phyloP scores from a whole-genome alignment of 2,797 vertebrate species.

The Coluber constrictor region DNA sequence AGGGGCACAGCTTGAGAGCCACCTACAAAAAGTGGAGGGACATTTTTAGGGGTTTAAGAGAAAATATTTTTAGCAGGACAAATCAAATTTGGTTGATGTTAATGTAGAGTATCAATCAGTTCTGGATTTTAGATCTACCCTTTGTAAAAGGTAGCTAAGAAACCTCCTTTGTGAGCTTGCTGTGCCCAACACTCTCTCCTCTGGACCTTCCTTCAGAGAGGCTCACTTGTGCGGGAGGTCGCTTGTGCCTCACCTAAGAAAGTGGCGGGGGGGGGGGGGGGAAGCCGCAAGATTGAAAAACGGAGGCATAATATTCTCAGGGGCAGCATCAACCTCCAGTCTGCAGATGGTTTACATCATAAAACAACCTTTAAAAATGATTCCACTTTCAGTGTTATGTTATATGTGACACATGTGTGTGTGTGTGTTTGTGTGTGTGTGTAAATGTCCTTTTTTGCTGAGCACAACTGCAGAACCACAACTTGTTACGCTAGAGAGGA shows the following conservation, averaged over 20 bases:
- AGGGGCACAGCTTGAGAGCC: background rate
- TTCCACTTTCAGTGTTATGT: background rate
- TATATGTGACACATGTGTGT: background rate
- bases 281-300: background rate
- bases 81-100: background rate
- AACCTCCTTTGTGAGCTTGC: background rate
- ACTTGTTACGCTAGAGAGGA: background rate
- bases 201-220: background rate
- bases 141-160: background rate
- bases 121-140: too few species aligned
- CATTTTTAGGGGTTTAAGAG: background rate
- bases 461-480: background rate
- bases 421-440: too few species aligned
- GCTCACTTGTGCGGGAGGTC: background rate
- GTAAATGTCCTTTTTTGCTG: background rate
- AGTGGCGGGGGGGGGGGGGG: too few species aligned
- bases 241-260: background rate
- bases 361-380: background rate
- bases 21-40: background rate
- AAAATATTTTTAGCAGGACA: too few species aligned
- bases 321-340: background rate
- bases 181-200: background rate
- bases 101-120: background rate
- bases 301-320: background rate
- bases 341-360: background rate